Percentiles rank a stretch among this genome's conserved stretches.
Conservation (phyloP, 1,140 invertebrate species). For the Drusus annulatus region DNA sequence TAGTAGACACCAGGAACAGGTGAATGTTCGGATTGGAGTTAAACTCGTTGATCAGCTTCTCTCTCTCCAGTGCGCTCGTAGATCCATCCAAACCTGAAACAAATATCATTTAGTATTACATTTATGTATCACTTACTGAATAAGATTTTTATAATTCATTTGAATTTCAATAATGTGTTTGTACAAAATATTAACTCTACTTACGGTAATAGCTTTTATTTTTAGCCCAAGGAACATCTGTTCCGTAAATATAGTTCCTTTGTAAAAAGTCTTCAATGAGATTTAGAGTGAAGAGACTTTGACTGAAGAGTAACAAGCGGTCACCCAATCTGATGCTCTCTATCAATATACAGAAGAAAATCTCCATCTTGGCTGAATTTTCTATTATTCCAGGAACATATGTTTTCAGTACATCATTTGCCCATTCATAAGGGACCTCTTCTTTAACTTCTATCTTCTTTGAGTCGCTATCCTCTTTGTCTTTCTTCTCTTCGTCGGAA, state of each 20-base stretch:
- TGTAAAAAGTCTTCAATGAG: slow-evolving; percentile 97
- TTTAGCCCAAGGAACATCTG: slow-evolving; percentile 84
- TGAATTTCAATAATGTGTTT: not conserved
- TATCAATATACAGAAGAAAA: slow-evolving; percentile 94
- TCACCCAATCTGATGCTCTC: slow-evolving; percentile 91
- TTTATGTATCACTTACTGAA: not conserved
- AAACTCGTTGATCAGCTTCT: slow-evolving; percentile 97
- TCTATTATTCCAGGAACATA: slow-evolving; percentile 92
- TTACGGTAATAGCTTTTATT: slow-evolving; percentile 94
- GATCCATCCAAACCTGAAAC: slow-evolving; percentile 91
- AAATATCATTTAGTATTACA: slow-evolving; percentile 41
- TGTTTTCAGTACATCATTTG: slow-evolving; percentile 87
- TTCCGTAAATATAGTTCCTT: slow-evolving; percentile 83
- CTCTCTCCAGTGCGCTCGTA: slow-evolving; percentile 93
- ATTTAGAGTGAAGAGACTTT: slow-evolving; percentile 96
- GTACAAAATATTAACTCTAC: slow-evolving; percentile 63
- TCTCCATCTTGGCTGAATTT: slow-evolving; percentile 95
- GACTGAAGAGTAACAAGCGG: slow-evolving; percentile 96
- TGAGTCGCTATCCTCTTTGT: slow-evolving; percentile 69
- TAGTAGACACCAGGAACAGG: slow-evolving; percentile 96
- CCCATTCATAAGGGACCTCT: slow-evolving; percentile 90
- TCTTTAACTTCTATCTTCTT: slow-evolving; percentile 78
- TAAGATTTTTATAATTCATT: not conserved
- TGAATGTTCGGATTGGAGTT: slow-evolving; percentile 92
- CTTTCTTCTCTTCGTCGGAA: slow-evolving; percentile 75